These are phyloP conservation scores for Yoshiicerus persimilis DNA, from an alignment of 1,140 invertebrate species.

Conservation along the genomic window DNA sequence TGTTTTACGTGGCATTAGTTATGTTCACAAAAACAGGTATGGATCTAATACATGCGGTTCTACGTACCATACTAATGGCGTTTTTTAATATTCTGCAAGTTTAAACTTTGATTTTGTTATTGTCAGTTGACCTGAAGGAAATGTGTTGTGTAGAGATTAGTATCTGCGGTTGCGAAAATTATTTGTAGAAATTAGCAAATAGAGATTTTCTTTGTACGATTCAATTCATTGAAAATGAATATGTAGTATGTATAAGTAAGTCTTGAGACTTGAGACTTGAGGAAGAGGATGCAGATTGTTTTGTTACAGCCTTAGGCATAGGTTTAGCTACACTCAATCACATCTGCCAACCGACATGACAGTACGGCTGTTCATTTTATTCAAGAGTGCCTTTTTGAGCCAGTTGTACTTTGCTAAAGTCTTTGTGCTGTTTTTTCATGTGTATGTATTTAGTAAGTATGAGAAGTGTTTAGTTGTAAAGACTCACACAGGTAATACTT, in stretches of 20 bases:
- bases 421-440: neutral
- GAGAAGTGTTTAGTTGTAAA: neutral
- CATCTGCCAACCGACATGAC: neutral
- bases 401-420: neutral
- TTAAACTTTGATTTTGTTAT: neutral
- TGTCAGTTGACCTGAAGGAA: neutral
- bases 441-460: neutral
- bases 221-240: neutral
- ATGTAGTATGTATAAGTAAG: no score
- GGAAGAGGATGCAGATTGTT: slow-evolving; percentile 8
- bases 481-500: neutral
- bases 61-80: neutral
- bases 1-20: neutral
- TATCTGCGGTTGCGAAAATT: neutral
- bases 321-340: neutral
- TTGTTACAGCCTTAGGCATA: neutral
- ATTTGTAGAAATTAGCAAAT: slow-evolving; percentile 14
- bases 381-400: neutral
- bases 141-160: neutral
- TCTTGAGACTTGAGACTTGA: neutral
- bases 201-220: neutral
- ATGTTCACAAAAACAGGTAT: neutral
- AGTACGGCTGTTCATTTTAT: neutral
- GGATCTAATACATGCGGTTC: neutral
- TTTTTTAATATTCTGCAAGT: neutral